Evolutionary conservation across 2,888 invertebrate genomes (phyloP), one percentile per base, ranked within the genome.

Genomic region (Cheilosia impressa): DNA sequence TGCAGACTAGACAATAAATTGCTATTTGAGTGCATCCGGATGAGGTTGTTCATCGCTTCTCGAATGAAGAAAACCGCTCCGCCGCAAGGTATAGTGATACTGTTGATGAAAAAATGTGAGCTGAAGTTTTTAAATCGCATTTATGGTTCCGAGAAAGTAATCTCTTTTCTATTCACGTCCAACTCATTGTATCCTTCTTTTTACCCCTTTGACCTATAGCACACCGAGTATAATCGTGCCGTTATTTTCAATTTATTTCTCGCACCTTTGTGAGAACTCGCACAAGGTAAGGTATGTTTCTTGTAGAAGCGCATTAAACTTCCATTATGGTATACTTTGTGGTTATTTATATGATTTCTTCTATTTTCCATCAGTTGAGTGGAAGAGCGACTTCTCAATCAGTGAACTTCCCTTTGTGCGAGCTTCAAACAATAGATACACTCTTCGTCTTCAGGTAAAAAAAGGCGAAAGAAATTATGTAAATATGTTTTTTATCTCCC

Each of bases 221-320:
- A 69, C 43, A 68, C 55, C 73, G 27, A 22, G n/a, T 34, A 73
- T 34, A 66, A 66, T 73, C 66, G 60, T 60, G 79, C 79, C 75
- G 80, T 81, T 81, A 69, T 72, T 75, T 75, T 81, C 75, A 75
- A 81, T 81, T 75, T 81, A 68, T 69, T 81, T 63, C 62, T 62
- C 79, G 27, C 27, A 62, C 73, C 79, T 73, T 55, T 71, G 53
- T 47, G 4, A 47, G 22, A 15, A 24, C 24, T 22, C 52, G 52
- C 24, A 52, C 24, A 52, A 15, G 17, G n/a, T 13, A 65, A 24
- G 31, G 34, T 15, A 65, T 31, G 27, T 22, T 60, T 69, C 41
- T 55, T 62, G 38, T 62, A 22, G 55, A 38, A 41, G 72, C 52
- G 53, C 45, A 81, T 76, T 73, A 52, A 82, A 76, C 81, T 71